Evolutionary conservation across 1,140 invertebrate species (phyloP).

Genomic region (Metaphire vulgaris): DNA sequence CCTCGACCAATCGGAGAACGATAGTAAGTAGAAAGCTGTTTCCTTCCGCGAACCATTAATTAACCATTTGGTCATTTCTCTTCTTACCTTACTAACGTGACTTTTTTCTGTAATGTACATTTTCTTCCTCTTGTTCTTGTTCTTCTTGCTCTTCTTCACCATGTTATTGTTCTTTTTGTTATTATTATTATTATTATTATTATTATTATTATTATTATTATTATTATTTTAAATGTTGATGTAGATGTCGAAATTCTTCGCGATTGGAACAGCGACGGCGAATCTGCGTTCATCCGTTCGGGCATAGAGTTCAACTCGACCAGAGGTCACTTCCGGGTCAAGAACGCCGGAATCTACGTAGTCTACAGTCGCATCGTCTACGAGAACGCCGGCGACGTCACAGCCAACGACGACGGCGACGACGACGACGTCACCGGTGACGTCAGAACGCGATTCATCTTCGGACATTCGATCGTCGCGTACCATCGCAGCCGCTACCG

Average conservation of each 20-base stretch:
- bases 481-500: not conserved
- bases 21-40: too few species aligned
- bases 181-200: conserved; percentile 4
- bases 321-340: not conserved
- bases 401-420: not conserved
- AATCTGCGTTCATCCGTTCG: not conserved
- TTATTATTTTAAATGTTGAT: not conserved
- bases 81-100: too few species aligned
- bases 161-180: not conserved
- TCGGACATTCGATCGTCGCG: not conserved
- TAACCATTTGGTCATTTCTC: too few species aligned
- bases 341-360: not conserved
- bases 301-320: not conserved
- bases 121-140: not conserved
- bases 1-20: too few species aligned
- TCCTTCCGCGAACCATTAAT: too few species aligned
- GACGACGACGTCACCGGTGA: not conserved
- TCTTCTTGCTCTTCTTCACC: not conserved
- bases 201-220: conserved; percentile 4
- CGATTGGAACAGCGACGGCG: not conserved
- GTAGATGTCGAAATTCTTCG: not conserved
- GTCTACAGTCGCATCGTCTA: not conserved
- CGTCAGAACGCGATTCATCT: not conserved
- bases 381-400: not conserved
- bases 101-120: too few species aligned